Conservation (phyloP, 2,888 invertebrate genomes). For the Lithosia quadra region DNA sequence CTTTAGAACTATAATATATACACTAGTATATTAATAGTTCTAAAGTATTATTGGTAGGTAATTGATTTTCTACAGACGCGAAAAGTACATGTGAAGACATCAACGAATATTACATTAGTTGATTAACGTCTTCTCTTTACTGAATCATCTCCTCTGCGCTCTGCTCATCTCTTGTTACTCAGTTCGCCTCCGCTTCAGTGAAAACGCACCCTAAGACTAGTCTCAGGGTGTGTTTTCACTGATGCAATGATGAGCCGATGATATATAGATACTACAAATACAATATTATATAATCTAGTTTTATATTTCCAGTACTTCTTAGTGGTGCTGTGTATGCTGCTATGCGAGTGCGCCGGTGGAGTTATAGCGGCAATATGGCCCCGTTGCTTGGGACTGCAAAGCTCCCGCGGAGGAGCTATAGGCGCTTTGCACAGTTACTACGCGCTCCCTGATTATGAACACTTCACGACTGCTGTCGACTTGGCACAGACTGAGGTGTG, state of each 20-base stretch:
- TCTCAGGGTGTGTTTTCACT: too few relatives aligned
- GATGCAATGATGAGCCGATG: too few relatives aligned
- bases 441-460: conserved; percentile 91
- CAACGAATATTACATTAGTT: too few relatives aligned
- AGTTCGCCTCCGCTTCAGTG: neutral
- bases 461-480: conserved; percentile 93
- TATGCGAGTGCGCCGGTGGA: conserved; percentile 91
- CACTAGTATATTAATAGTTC: too few relatives aligned
- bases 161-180: too few relatives aligned
- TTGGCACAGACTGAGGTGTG: conserved; percentile 89
- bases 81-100: neutral
- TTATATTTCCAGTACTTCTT: conserved; percentile 88
- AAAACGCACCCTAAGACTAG: too few relatives aligned
- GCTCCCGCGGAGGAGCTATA: conserved; percentile 89
- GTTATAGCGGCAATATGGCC: conserved; percentile 92
- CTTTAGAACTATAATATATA: too few relatives aligned
- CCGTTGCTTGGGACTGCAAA: conserved; percentile 91
- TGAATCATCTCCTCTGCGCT: neutral
- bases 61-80: neutral
- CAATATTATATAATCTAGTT: neutral
- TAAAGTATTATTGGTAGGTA: too few relatives aligned
- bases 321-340: conserved; percentile 88
- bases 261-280: too few relatives aligned
- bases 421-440: conserved; percentile 92
- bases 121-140: neutral